Evolutionary conservation across 2,797 vertebrate genomes (phyloP).

Genomic region (Dipus sagitta): DNA sequence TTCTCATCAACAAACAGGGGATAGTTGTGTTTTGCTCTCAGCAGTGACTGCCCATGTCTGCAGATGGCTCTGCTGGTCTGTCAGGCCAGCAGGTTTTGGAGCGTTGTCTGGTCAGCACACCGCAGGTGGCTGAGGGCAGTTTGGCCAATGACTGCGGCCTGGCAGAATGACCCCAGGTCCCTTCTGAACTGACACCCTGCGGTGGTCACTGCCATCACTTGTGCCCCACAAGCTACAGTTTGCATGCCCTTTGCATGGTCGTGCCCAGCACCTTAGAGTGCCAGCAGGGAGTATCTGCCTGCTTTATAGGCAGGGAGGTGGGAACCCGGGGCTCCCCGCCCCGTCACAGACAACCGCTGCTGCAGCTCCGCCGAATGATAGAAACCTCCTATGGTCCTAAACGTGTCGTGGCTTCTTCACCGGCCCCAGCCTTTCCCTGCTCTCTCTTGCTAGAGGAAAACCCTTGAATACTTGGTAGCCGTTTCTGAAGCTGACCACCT

Average conservation of each 20-base stretch:
- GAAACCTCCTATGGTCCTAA: background rate
- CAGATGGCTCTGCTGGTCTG: background rate
- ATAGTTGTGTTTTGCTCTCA: too few relatives aligned
- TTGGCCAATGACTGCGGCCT: background rate
- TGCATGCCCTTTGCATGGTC: accelerated
- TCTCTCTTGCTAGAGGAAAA: background rate
- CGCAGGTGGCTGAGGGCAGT: background rate
- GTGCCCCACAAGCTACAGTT: accelerated
- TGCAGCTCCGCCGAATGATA: accelerated
- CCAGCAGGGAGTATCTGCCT: accelerated
- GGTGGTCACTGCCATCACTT: accelerated
- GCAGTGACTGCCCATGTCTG: background rate
- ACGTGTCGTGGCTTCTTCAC: background rate
- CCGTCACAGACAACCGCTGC: accelerated
- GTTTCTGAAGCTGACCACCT: background rate
- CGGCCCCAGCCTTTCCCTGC: background rate
- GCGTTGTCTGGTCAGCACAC: background rate
- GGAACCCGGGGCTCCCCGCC: background rate
- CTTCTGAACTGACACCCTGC: background rate
- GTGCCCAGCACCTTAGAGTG: background rate
- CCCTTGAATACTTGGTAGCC: too few relatives aligned
- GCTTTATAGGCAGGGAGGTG: background rate
- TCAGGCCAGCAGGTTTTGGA: background rate
- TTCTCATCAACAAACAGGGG: background rate
- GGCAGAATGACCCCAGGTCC: accelerated